Conservation (phyloP, 2,888 invertebrate species). For the Cryptops parisi region DNA sequence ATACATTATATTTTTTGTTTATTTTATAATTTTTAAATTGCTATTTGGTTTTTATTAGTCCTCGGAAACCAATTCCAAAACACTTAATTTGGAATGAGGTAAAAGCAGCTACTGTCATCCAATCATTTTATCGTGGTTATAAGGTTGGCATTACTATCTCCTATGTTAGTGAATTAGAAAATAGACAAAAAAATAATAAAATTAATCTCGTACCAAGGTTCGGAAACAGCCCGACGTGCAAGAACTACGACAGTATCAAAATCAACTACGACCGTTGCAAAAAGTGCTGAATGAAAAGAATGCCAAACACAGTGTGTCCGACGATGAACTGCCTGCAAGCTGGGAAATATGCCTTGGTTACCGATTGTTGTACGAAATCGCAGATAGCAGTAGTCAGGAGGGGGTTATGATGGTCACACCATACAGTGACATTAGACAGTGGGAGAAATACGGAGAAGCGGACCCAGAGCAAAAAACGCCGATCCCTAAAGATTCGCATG, state of each 20-base stretch:
- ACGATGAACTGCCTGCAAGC: neutral
- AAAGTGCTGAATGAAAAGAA: neutral
- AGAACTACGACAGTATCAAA: conserved; percentile 2
- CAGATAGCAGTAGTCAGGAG: neutral
- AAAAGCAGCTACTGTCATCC: neutral
- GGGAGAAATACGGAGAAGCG: neutral
- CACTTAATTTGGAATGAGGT: conserved; percentile 1
- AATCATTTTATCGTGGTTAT: conserved; percentile 1
- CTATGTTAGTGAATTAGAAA: too few species aligned
- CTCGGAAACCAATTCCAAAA: neutral
- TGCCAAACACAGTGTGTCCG: neutral
- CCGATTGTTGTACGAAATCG: neutral
- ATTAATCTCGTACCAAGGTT: neutral
- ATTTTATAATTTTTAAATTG: neutral
- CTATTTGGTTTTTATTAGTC: neutral
- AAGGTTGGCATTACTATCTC: too few species aligned
- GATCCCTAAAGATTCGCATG: too few species aligned
- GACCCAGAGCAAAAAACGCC: too few species aligned
- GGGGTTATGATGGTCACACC: neutral
- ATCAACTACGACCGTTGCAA: neutral
- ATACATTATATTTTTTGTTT: too few species aligned
- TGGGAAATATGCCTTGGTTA: neutral
- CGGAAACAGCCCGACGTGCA: neutral
- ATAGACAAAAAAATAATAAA: neutral
- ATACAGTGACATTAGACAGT: neutral